Conservation (phyloP, 2,888 invertebrate genomes). For the Cylloceria caligata region DNA sequence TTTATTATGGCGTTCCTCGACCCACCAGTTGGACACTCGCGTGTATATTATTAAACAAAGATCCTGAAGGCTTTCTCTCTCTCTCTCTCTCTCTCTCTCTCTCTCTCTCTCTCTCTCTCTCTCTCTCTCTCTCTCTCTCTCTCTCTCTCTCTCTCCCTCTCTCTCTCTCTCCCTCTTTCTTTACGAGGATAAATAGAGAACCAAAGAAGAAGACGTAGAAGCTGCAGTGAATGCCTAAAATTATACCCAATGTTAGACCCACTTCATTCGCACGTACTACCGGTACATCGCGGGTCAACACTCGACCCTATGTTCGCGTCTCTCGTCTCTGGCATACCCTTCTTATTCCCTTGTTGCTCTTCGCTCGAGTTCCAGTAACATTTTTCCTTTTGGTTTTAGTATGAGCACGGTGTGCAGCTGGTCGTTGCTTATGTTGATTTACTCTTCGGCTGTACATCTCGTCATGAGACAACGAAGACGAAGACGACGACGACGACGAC, state of each 20-base stretch:
- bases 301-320: background rate
- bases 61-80: background rate
- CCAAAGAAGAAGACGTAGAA: constrained; percentile 28
- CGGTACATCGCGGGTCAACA: constrained; percentile 44
- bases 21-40: constrained; percentile 73
- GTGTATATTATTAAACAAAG: constrained; percentile 79
- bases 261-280: constrained; percentile 45
- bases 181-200: constrained; percentile 61
- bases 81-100: constrained; percentile 6
- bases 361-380: constrained; percentile 10
- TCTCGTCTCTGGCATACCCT: constrained; percentile 5
- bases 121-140: constrained; percentile 8
- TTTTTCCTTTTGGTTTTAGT: constrained; percentile 32
- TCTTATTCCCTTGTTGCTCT: constrained; percentile 12
- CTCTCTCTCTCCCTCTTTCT: constrained; percentile 13
- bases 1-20: constrained; percentile 77
- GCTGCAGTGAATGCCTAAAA: constrained; percentile 58
- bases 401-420: constrained; percentile 51
- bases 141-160: constrained; percentile 4
- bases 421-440: constrained; percentile 50
- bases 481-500: constrained; percentile 4
- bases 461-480: constrained; percentile 29
- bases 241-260: constrained; percentile 36
- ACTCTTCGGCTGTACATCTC: constrained; percentile 17
- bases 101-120: constrained; percentile 1